Conservation (phyloP, 1,140 invertebrate genomes). For the Anagrus nilaparvatae region DNA sequence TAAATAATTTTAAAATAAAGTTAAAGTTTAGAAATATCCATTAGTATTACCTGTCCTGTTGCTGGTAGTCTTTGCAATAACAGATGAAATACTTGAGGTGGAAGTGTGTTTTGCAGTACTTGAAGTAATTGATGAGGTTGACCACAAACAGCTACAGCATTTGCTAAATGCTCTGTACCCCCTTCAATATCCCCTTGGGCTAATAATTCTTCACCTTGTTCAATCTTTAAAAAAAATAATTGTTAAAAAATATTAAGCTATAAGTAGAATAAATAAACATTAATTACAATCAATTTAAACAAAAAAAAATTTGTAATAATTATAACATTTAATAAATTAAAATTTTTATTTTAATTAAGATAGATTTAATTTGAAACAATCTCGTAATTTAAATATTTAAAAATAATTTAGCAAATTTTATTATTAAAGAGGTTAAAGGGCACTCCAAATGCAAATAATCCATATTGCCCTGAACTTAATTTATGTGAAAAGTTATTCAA, state of each 20-base stretch:
- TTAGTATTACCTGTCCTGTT: conserved; percentile 44
- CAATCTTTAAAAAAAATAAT: conserved; percentile 46
- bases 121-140: conserved; percentile 86
- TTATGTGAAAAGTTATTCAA: background rate
- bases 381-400: too few species aligned
- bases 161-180: conserved; percentile 88
- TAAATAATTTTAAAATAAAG: background rate
- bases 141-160: conserved; percentile 91
- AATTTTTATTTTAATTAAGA: background rate
- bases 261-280: too few species aligned
- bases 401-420: too few species aligned
- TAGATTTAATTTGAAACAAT: background rate
- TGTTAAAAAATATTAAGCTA: too few species aligned
- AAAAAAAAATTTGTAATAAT: conserved; percentile 4
- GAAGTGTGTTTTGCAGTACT: conserved; percentile 86
- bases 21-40: too few species aligned
- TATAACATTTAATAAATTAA: background rate
- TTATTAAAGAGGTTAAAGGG: too few species aligned
- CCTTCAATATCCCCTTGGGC: conserved; percentile 74
- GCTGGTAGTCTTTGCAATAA: conserved; percentile 72
- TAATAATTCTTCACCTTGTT: conserved; percentile 83
- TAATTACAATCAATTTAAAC: conserved; percentile 4
- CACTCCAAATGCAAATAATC: too few species aligned
- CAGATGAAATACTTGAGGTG: conserved; percentile 81
- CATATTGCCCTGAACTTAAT: too few species aligned